phyloP scores from a whole-genome alignment of 1,140 invertebrate genomes.

The Drosophila burlai region DNA sequence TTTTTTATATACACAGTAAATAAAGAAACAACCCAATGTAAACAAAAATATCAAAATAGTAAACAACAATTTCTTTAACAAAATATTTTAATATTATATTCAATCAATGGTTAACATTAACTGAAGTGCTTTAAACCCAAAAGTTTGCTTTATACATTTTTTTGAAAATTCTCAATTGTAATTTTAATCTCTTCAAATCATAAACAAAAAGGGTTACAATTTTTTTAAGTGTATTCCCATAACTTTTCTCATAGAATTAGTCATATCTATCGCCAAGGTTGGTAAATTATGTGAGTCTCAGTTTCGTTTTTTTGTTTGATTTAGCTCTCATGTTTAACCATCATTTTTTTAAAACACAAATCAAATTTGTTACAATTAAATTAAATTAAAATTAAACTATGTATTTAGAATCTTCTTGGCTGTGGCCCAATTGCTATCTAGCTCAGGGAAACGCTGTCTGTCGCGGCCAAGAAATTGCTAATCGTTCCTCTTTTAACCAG shows the following conservation, averaged over 20 bases:
- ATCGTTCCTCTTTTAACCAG: slow-evolving; percentile 5
- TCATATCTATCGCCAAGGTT: neutral
- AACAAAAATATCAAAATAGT: too few species aligned
- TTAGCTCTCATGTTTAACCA: neutral
- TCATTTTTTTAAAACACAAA: neutral
- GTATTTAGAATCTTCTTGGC: neutral
- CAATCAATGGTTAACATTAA: neutral
- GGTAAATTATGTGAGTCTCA: neutral
- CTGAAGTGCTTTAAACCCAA: neutral
- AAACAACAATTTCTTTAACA: too few species aligned
- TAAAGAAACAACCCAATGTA: too few species aligned
- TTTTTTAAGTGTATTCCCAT: neutral
- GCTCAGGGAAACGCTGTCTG: neutral
- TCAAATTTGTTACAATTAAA: too few species aligned
- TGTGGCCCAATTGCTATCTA: slow-evolving; percentile 4
- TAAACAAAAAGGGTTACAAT: neutral
- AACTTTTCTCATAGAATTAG: neutral
- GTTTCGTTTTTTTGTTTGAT: neutral
- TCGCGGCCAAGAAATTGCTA: neutral
- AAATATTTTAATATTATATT: neutral
- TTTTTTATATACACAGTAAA: too few species aligned
- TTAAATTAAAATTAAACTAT: neutral
- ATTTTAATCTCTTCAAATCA: neutral
- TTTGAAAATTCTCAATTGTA: neutral
- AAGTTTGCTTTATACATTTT: neutral